These are phyloP conservation scores for Chanos chanos DNA, from an alignment of 2,797 vertebrate genomes.

Conservation along the genomic window DNA sequence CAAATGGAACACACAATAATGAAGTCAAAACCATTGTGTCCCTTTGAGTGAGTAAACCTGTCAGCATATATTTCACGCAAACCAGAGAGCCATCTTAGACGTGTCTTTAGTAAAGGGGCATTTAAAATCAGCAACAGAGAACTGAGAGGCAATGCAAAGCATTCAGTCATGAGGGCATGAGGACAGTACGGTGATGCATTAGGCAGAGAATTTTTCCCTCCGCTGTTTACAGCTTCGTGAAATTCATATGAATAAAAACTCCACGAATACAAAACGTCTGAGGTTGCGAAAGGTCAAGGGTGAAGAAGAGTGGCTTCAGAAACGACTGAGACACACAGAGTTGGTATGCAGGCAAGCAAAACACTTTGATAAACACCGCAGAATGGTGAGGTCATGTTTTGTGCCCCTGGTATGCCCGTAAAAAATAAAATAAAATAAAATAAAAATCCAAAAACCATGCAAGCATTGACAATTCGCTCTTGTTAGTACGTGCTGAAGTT, in stretches of 20 bases:
- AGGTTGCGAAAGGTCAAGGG: constrained; percentile 36
- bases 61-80: constrained; percentile 7
- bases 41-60: constrained; percentile 2
- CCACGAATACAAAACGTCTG: constrained; percentile 28
- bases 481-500: too few species aligned
- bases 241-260: constrained; percentile 28
- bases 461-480: too few species aligned
- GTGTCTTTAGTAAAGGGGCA: constrained; percentile 19
- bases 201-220: constrained; percentile 34
- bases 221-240: constrained; percentile 4
- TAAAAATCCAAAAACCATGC: too few species aligned
- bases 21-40: too few species aligned
- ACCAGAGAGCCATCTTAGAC: constrained; percentile 27
- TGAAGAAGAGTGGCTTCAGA: constrained; percentile 25
- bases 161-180: constrained; percentile 19
- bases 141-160: too few species aligned
- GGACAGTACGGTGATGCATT: constrained; percentile 28
- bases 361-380: too few species aligned
- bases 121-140: constrained; percentile 25
- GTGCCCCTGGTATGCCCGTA: too few species aligned
- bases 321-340: constrained; percentile 21
- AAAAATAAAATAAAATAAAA: too few species aligned
- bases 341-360: too few species aligned
- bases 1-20: too few species aligned
- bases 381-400: too few species aligned